Evolutionary conservation across 2,113 vertebrate species (phyloP), one percentile per base, ranked within the genome.

Genomic region (Tenrec ecaudatus): DNA sequence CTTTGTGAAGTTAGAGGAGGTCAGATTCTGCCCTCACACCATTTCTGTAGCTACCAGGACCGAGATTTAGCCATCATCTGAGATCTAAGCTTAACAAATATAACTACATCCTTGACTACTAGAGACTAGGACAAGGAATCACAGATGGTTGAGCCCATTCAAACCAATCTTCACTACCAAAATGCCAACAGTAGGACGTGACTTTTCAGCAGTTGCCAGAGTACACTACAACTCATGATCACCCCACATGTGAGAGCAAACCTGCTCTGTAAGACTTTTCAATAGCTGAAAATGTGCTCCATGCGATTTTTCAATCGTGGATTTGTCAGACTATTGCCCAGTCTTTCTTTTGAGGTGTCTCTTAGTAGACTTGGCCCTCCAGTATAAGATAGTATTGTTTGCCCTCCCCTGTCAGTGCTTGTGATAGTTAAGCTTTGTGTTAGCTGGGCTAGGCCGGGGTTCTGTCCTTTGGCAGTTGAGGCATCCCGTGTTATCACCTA

Each of bases 71-170:
- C 60, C 79, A n/a, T 81, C 69, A 36, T 62, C 60, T 31, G 81
- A 94, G 64, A 31, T 76, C 80, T 79, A 83, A 62, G 68, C 73
- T 68, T 57, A n/a, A 47, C 86, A 94, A 76, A 85, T 92, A 47
- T 86, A 58, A 17, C 38, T 80, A 23, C 69, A 76, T 80, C 79
- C 75, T 82, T 88, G 73, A 25, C 86, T 25, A 69, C n/a, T 16
- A 23, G 58, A 43, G 58, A 19, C 47, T 66, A 66, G 25, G 62
- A 33, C 78, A 88, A 89, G 84, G 90, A 25, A 78, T 58, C 14
- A 12, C 3, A 60, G 57, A 60, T 57, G 29, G 36, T 64, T 93
- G 36, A 77, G 15, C 82, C 47, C 43, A 38, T 78, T 91, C 62
- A 82, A 87, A 84, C 1, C 10, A 47, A 40, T 9, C 20, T 10